Conservation (phyloP, 2,113 vertebrate genomes). For the Thoracochromis brauschi region DNA sequence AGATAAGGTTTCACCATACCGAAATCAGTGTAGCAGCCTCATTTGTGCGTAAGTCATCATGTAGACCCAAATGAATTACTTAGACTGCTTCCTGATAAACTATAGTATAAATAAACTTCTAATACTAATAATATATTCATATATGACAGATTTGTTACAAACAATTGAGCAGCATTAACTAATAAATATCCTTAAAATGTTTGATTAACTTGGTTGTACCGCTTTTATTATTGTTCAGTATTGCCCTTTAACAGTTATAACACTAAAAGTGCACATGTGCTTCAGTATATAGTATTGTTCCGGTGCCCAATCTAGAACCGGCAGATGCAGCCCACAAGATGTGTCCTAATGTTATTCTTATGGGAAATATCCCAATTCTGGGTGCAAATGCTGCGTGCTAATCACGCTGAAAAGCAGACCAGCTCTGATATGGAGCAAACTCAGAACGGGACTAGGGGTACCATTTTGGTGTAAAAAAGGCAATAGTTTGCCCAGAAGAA, state of each 20-base stretch:
- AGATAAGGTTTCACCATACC: background rate
- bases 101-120: background rate
- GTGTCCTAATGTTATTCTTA: background rate
- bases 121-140: background rate
- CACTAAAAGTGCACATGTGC: background rate
- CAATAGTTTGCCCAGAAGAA: background rate
- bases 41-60: accelerated
- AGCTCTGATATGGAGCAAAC: background rate
- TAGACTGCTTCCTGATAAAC: background rate
- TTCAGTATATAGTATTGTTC: background rate
- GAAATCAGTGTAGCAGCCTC: background rate
- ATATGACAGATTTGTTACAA: background rate
- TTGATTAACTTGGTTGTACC: background rate
- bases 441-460: accelerated
- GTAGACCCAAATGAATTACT: background rate
- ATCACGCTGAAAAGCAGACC: background rate
- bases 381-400: background rate
- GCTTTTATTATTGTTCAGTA: background rate
- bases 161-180: background rate
- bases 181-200: background rate
- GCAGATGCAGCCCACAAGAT: background rate
- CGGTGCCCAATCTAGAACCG: background rate
- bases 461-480: background rate
- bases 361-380: background rate
- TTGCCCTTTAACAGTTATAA: background rate